These are phyloP conservation scores for Thereva nobilitata DNA, from an alignment of 2,888 invertebrate genomes.

Conservation along the genomic window DNA sequence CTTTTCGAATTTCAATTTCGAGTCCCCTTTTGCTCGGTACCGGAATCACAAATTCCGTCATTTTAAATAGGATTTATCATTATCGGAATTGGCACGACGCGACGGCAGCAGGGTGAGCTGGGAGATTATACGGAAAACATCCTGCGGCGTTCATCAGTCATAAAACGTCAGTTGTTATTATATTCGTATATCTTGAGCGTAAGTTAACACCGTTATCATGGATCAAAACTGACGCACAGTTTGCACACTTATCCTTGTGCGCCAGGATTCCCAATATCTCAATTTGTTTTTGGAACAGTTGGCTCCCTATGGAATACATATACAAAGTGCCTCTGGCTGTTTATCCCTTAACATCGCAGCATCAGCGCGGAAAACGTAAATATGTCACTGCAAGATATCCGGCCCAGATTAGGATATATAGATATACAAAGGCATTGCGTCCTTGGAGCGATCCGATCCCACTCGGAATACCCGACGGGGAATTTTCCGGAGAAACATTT, in stretches of 20 bases:
- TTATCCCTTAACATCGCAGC: background rate
- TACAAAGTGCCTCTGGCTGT: background rate
- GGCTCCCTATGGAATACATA: background rate
- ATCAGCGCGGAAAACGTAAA: conserved; percentile 19
- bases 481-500: background rate
- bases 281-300: conserved; percentile 27
- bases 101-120: conserved; percentile 2
- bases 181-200: conserved; percentile 22
- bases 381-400: conserved; percentile 33
- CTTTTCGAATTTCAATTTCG: no score
- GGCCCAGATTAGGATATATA: conserved; percentile 27
- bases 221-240: conserved; percentile 7
- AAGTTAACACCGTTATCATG: conserved; percentile 30
- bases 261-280: conserved; percentile 22
- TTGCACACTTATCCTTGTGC: background rate
- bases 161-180: conserved; percentile 37
- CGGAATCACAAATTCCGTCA: background rate
- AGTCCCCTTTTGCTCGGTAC: no score
- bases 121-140: conserved; percentile 15
- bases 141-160: conserved; percentile 37
- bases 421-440: no score
- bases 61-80: conserved; percentile 15
- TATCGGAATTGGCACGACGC: conserved; percentile 15
- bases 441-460: background rate
- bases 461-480: background rate